Base-by-base conservation (phyloP, 2,113 vertebrate species). In the Colossoma macropomum region DNA sequence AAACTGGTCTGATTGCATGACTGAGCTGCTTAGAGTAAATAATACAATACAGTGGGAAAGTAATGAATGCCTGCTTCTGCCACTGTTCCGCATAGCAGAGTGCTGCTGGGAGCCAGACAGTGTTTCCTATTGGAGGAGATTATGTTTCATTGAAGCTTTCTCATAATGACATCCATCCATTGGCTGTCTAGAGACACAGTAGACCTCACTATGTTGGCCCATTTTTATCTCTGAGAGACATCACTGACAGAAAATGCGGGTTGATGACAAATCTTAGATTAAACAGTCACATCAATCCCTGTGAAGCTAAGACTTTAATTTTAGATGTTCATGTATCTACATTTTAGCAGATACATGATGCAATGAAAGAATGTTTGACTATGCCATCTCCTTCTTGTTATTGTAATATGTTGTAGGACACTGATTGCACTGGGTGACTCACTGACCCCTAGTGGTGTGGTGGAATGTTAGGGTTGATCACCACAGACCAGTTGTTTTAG, bases 401-500 rank as follows among this genome's bases (percentile, higher is more conserved):
- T 34, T 69, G 21, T 8, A 68, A 25, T 68, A 23, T 27, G 21
- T 71, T 60, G 25, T 15, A 25, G 76, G 41, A 52, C 48, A 34
- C 15, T 72, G 30, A 30, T 25, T 27, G 27, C 23, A 63, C 0
- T 38, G 63, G 52, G 68, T 59, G 59, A 70, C 66, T 80, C n/a
- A 75, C 89, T 90, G 92, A 88, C 90, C 87, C 88, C 91, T 93
- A 85, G 89, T 90, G 92, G 90, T 87, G 41, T 88, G 65, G 86
- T 86, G 56, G 69, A 17, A 19, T 60, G 38, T 13, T 70, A 34
- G 41, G 10, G 21, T 48, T 48, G 41, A 45, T 45, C 41, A 45
- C 41, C 41, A 45, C 5, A 62, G 69, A 52, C 1, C 15, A 56
- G 4, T 12, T 56, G 15, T 27, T 21, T 27, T 15, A 9, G 10